Base-by-base conservation (phyloP, 2,113 vertebrate genomes). In the Tachysurus vachellii region DNA sequence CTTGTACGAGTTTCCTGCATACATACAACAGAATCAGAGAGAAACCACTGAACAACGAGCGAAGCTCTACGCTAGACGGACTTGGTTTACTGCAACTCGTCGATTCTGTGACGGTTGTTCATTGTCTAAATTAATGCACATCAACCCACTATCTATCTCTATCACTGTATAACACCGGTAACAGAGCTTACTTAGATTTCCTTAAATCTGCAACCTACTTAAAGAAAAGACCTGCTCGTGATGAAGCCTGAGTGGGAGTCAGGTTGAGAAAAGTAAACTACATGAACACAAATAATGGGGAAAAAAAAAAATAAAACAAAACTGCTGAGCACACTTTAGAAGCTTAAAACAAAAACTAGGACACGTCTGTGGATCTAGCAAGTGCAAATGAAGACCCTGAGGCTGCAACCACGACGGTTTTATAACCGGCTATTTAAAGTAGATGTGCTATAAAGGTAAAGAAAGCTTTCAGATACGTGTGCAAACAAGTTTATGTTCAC, bases 1-100 rank as follows among this genome's bases (percentile, higher is more conserved):
- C 94, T 99, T 99, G 89, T 99, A 99, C 0, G 98, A 99, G 94
- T 99, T 99, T 93, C 98, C 98, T 99, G 91, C 90, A 92, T 56
- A 90, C 68, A 92, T 82, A 82, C 19, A 89, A 77, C 42, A 88
- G 13, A 79, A 54, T 17, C 3, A 54, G 12, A 77, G 5, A 76
- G 47, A 76, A n/a, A 23, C 26, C 13, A 47, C n/a, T 23, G 19
- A 76, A 76, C 50, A 12, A 53, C 47, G 4, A 26, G 4, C n/a
- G 70, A 17, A 64, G 28, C 42, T 56, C 62, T 56, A 28, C 19
- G 4, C 17, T 56, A 9, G 47, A 17, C 23, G 44, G 42, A 28
- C 36, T 66, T 47, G 17, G 42, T 61, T 23, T 71, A 13, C 19
- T 23, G 59, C 59, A 62, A 21, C 21, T 26, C 17, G 31, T 81